Conservation (phyloP, 2,113 vertebrate species). For the Mesitornis unicolor region DNA sequence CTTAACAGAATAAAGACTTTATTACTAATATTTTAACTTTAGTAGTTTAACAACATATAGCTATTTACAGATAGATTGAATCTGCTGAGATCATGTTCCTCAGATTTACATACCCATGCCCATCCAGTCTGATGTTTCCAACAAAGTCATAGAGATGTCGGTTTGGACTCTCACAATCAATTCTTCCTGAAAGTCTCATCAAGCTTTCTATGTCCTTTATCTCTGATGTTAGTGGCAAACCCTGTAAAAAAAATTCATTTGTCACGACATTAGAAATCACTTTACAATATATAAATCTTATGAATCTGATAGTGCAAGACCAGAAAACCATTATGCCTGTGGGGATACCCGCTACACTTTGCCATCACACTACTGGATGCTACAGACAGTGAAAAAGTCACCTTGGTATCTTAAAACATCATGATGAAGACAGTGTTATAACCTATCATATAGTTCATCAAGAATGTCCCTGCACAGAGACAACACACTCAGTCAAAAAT, state of each 20-base stretch:
- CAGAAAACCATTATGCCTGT: not conserved
- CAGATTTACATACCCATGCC: slow-evolving; percentile 83
- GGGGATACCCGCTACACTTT: not conserved
- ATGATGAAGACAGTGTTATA: not conserved
- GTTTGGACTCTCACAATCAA: slow-evolving; percentile 97
- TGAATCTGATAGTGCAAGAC: not conserved
- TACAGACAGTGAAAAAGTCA: not conserved
- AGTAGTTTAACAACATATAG: not conserved
- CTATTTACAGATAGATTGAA: not conserved
- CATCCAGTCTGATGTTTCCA: slow-evolving; percentile 92
- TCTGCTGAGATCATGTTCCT: not conserved
- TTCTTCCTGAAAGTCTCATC: slow-evolving; percentile 87
- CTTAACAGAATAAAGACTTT: not conserved
- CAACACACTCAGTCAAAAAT: not conserved
- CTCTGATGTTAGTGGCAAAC: slow-evolving; percentile 88
- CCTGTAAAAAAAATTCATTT: slow-evolving; percentile 72
- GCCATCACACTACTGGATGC: not conserved
- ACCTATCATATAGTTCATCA: not conserved
- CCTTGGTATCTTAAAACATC: not conserved
- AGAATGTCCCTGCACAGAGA: not conserved
- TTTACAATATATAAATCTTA: not conserved
- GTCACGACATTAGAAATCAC: not conserved
- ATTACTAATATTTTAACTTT: not conserved
- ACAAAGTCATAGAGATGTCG: slow-evolving; percentile 97
- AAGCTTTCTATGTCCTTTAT: slow-evolving; percentile 91